Percentiles rank a stretch among this genome's conserved stretches.
phyloP scores from a whole-genome alignment of 35 echinoderm and acorn worm species.

The Ophiothrix spiculata region DNA sequence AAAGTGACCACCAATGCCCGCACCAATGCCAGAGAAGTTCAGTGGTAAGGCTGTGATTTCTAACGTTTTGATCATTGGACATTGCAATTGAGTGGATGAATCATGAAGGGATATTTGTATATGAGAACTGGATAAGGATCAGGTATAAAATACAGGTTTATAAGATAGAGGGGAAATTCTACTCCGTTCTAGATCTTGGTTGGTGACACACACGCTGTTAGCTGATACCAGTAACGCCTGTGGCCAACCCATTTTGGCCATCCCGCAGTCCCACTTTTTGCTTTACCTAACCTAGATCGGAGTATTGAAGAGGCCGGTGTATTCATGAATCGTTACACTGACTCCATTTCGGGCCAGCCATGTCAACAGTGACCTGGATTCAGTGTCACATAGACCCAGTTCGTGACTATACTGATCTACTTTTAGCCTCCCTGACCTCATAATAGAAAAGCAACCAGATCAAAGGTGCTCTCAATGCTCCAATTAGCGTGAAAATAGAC shows the following conservation, averaged over 20 bases:
- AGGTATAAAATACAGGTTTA: constrained; percentile 14
- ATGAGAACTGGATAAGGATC: constrained; percentile 19
- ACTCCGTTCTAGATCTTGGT: constrained; percentile 3
- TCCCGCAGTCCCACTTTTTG: constrained; percentile 41
- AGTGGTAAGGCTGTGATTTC: no score
- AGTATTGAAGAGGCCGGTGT: constrained; percentile 19
- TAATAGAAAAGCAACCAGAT: constrained; percentile 53
- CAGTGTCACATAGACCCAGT: constrained; percentile 42
- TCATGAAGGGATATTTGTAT: no score
- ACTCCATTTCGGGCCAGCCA: constrained; percentile 49
- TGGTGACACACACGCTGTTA: constrained; percentile 42
- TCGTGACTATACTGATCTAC: constrained; percentile 52
- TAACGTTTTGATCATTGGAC: neutral
- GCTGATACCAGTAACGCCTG: constrained; percentile 42
- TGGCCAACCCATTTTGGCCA: constrained; percentile 46
- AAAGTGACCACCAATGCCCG: no score
- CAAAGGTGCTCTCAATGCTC: constrained; percentile 47
- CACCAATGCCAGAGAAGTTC: no score
- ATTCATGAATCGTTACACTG: constrained; percentile 51
- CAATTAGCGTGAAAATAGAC: constrained; percentile 42
- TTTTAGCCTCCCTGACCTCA: constrained; percentile 57
- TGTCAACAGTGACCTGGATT: constrained; percentile 56
- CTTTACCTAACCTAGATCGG: constrained; percentile 57
- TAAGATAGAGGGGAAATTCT: constrained; percentile 28
- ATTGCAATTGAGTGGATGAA: neutral